phyloP scores from a whole-genome alignment of 1,140 invertebrate species.

The Carcinoscorpius rotundicauda region DNA sequence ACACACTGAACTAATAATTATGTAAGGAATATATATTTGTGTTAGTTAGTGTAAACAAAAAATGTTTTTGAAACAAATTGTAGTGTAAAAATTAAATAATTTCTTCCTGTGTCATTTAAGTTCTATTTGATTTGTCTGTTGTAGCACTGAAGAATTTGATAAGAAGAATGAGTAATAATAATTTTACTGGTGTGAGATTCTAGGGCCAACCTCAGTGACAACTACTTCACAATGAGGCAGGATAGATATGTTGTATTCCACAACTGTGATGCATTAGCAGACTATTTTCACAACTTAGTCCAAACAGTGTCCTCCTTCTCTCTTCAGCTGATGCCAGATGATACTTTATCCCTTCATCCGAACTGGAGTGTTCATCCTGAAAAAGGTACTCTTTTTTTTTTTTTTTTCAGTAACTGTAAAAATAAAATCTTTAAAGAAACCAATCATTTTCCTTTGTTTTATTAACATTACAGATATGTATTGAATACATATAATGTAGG shows the following conservation, averaged over 20 bases:
- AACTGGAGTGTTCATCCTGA: constrained; percentile 16
- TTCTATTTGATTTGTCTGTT: not conserved
- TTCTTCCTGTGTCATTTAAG: not conserved
- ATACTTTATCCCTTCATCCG: constrained; percentile 29
- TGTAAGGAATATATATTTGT: not conserved
- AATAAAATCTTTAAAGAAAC: too few species aligned
- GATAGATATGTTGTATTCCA: constrained; percentile 90
- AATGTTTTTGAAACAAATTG: too few species aligned
- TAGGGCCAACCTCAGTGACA: constrained; percentile 90
- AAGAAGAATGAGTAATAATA: not conserved
- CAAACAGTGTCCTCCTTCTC: constrained; percentile 40
- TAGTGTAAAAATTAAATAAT: not conserved
- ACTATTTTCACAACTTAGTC: constrained; percentile 60
- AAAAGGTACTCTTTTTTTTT: constrained; percentile 2
- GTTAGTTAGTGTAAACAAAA: not conserved
- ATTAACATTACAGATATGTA: too few species aligned
- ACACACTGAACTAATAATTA: not conserved
- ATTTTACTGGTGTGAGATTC: constrained; percentile 24
- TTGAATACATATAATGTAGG: too few species aligned
- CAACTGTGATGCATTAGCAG: constrained; percentile 58
- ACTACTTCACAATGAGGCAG: constrained; percentile 95
- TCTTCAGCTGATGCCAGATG: constrained; percentile 33
- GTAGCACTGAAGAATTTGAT: not conserved
- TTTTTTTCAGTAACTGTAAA: too few species aligned
- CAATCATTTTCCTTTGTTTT: too few species aligned